These are phyloP conservation scores for Anguilla megastoma DNA, from an alignment of 2,797 vertebrate genomes.

Conservation along the genomic window DNA sequence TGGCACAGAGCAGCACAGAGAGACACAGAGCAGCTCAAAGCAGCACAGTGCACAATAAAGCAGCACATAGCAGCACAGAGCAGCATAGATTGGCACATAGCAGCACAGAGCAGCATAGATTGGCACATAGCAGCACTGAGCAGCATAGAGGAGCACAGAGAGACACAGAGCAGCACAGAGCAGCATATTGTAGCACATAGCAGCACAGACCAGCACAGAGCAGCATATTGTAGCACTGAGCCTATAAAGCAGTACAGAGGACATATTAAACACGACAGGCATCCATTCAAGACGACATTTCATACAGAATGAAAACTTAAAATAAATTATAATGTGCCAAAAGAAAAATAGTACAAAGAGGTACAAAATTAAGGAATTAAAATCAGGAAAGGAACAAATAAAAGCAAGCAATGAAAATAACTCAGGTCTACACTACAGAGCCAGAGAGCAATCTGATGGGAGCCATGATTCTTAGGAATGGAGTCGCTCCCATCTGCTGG, in stretches of 20 bases:
- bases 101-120: neutral
- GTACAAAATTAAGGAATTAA: neutral
- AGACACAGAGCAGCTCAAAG: neutral
- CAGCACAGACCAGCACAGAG: neutral
- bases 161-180: too few species aligned
- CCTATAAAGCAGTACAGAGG: too few species aligned
- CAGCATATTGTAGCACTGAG: too few species aligned
- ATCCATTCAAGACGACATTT: too few species aligned
- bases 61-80: neutral
- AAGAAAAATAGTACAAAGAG: too few species aligned
- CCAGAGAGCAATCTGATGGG: slow-evolving; percentile 60
- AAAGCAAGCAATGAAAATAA: slow-evolving; percentile 44
- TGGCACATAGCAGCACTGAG: neutral
- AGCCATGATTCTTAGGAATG: slow-evolving; percentile 62
- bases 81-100: neutral
- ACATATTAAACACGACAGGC: too few species aligned
- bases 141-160: neutral
- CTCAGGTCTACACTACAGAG: slow-evolving; percentile 56
- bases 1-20: too few species aligned
- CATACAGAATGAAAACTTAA: too few species aligned
- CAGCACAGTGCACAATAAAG: slow-evolving; percentile 57
- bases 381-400: neutral
- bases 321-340: too few species aligned
- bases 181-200: neutral
- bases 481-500: slow-evolving; percentile 75